These are phyloP conservation scores for Myotis findleyi DNA, from an alignment of 2,797 vertebrate genomes.

Conservation along the genomic window DNA sequence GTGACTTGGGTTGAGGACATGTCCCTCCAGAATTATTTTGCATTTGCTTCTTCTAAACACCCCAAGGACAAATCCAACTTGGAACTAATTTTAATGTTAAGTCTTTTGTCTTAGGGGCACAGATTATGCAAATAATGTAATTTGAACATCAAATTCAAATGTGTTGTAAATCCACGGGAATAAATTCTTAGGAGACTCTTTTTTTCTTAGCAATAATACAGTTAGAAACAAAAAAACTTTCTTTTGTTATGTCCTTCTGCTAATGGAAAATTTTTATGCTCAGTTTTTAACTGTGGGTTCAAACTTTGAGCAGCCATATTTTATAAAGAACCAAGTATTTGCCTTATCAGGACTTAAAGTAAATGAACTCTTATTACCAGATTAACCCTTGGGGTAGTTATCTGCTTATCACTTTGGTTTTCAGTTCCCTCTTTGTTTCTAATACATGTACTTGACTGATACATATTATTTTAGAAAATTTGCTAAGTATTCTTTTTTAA, in stretches of 20 bases:
- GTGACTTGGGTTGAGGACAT: neutral
- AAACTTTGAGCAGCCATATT: neutral
- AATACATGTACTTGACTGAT: neutral
- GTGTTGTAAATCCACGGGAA: neutral
- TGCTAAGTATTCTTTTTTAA: neutral
- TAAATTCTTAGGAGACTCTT: neutral
- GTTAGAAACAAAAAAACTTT: constrained; percentile 11
- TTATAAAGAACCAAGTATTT: neutral
- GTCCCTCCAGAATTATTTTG: neutral
- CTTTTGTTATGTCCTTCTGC: neutral
- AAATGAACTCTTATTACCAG: neutral
- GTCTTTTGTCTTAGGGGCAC: neutral
- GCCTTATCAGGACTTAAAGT: neutral
- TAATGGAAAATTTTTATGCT: neutral
- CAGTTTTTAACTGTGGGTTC: neutral
- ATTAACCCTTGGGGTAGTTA: neutral
- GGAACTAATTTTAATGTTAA: neutral
- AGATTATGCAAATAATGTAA: neutral
- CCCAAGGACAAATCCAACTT: neutral
- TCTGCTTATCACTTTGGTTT: neutral
- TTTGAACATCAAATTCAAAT: neutral
- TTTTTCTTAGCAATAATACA: neutral
- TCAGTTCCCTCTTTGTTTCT: neutral
- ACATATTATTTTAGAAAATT: neutral
- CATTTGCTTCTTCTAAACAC: neutral